A percentile compares a stretch with the other conserved stretches of the same genome.
Conservation (phyloP, 2,888 invertebrate species). For the Oscheius sp. region DNA sequence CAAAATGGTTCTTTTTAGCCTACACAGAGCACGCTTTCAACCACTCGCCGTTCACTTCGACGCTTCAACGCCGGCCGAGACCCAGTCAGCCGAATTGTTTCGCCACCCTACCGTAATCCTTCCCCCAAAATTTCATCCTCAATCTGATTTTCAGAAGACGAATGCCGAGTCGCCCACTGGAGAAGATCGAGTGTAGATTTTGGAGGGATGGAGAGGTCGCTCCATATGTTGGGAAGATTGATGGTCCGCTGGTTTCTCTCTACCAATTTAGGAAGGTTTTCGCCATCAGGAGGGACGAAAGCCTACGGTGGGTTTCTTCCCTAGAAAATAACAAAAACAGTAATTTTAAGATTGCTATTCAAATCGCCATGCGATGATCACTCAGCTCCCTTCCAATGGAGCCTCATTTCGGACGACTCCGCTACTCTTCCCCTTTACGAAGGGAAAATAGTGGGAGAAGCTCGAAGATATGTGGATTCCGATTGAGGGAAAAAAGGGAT, state of each 20-base stretch:
- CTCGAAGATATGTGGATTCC: constrained; percentile 35
- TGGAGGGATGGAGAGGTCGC: constrained; percentile 22
- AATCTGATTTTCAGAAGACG: neutral
- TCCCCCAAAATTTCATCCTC: neutral
- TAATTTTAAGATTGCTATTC: constrained; percentile 59
- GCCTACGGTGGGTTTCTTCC: constrained; percentile 9
- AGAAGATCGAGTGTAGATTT: constrained; percentile 1
- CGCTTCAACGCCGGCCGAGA: neutral
- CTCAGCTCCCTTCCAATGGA: constrained; percentile 56
- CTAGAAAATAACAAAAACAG: neutral
- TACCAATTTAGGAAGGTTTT: constrained; percentile 34
- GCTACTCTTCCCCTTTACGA: constrained; percentile 50
- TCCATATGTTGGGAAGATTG: neutral
- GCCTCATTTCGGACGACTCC: constrained; percentile 47
- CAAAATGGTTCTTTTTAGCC: neutral
- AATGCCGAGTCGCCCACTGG: neutral
- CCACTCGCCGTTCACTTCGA: neutral
- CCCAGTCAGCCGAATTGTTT: constrained; percentile 14
- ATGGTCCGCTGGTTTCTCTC: constrained; percentile 3
- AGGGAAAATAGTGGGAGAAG: constrained; percentile 50
- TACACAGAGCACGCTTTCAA: neutral
- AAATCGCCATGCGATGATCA: constrained; percentile 57
- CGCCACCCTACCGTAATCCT: constrained; percentile 18
- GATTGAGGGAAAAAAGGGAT: constrained; percentile 8
- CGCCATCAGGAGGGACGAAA: constrained; percentile 29